Conservation (phyloP, 1,140 invertebrate species). For the Meteorus sp. region DNA sequence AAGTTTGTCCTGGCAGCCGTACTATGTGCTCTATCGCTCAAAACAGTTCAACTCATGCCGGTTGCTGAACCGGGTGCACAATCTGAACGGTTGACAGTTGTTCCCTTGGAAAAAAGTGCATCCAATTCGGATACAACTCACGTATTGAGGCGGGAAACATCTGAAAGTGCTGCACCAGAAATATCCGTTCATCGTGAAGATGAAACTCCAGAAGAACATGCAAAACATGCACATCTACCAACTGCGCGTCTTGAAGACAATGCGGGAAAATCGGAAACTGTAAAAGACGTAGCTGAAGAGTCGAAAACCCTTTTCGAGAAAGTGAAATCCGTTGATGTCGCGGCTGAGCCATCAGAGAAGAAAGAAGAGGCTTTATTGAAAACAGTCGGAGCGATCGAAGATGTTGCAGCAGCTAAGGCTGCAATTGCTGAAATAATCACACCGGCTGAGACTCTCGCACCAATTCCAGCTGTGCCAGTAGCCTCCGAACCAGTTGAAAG, state of each 20-base stretch:
- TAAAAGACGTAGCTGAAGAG: neutral
- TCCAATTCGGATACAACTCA: neutral
- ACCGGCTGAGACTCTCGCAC: neutral
- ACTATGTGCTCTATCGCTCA: conserved; percentile 43
- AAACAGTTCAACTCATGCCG: conserved; percentile 41
- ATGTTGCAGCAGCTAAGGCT: neutral
- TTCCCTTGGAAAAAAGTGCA: conserved; percentile 26
- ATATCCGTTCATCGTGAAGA: conserved; percentile 4
- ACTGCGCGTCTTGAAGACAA: conserved; percentile 15
- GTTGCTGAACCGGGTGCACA: conserved; percentile 38
- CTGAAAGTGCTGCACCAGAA: neutral
- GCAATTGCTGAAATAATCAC: neutral
- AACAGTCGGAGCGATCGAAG: neutral
- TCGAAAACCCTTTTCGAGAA: conserved; percentile 2
- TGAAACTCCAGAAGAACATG: conserved; percentile 14
- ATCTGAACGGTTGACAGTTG: conserved; percentile 22
- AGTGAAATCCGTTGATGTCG: conserved; percentile 1
- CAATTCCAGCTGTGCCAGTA: neutral
- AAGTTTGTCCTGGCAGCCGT: conserved; percentile 41
- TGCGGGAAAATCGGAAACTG: conserved; percentile 3
- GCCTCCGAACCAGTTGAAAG: conserved; percentile 5
- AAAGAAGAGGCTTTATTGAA: conserved; percentile 17
- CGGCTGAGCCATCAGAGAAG: conserved; percentile 2
- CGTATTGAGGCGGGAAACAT: conserved; percentile 12
- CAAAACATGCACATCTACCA: neutral